These are phyloP conservation scores for Acronicta psi DNA, from an alignment of 2,888 invertebrate genomes.

Conservation along the genomic window DNA sequence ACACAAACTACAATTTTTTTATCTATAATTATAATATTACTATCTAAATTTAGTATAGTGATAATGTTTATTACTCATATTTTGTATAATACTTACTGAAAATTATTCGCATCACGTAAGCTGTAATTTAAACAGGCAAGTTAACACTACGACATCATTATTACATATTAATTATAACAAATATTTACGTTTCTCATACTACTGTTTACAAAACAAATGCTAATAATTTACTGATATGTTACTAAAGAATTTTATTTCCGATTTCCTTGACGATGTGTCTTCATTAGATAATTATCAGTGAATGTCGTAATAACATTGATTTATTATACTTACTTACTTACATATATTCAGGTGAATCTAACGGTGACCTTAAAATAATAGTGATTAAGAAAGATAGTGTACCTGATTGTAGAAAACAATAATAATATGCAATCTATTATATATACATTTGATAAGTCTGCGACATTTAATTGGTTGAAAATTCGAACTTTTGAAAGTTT, in stretches of 20 bases:
- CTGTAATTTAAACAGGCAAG: constrained; percentile 56
- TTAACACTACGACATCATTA: constrained; percentile 68
- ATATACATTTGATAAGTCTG: constrained; percentile 28
- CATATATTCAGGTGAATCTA: constrained; percentile 38
- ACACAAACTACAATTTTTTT: too few relatives aligned
- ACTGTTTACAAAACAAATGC: constrained; percentile 81
- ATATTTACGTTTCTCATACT: constrained; percentile 77
- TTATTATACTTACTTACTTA: too few relatives aligned
- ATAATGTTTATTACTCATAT: too few relatives aligned
- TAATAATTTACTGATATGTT: constrained; percentile 72
- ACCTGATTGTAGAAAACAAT: constrained; percentile 28
- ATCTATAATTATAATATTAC: too few relatives aligned
- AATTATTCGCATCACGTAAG: constrained; percentile 31
- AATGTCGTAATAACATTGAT: constrained; percentile 52
- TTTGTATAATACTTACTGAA: too few relatives aligned
- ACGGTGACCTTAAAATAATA: constrained; percentile 54
- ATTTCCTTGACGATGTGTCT: constrained; percentile 65
- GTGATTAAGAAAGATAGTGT: constrained; percentile 32
- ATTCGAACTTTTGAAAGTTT: constrained; percentile 47
- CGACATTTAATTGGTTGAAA: constrained; percentile 42
- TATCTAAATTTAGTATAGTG: too few relatives aligned
- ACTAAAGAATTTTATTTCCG: constrained; percentile 67
- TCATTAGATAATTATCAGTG: constrained; percentile 49
- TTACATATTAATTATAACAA: constrained; percentile 75
- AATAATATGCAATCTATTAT: constrained; percentile 26